Evolutionary conservation across 2,888 invertebrate genomes (phyloP).

Genomic region (Hydrotaea diabolus): DNA sequence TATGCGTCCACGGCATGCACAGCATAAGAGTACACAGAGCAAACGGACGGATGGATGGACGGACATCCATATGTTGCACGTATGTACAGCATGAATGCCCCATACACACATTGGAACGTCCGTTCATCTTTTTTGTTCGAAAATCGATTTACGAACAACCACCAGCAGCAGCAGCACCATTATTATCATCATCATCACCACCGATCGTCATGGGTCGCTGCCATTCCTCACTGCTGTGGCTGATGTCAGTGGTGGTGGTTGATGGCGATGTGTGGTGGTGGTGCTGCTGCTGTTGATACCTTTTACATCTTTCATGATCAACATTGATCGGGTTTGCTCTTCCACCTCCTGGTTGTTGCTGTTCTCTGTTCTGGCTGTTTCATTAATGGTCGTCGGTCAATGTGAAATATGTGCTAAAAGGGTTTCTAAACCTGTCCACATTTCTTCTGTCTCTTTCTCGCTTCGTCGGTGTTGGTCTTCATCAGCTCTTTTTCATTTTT

Average conservation of each 20-base stretch:
- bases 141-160: constrained; percentile 45
- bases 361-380: constrained; percentile 42
- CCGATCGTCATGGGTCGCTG: constrained; percentile 31
- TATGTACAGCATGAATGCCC: background rate
- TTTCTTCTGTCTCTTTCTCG: constrained; percentile 32
- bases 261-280: background rate
- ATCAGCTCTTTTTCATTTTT: background rate
- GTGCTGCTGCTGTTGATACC: constrained; percentile 35
- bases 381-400: constrained; percentile 50
- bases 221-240: constrained; percentile 11
- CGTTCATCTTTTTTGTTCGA: constrained; percentile 43
- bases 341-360: constrained; percentile 56
- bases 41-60: background rate
- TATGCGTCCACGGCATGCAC: constrained; percentile 60
- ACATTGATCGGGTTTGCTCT: constrained; percentile 58
- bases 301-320: constrained; percentile 60
- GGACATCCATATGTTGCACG: constrained; percentile 2
- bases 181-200: constrained; percentile 23
- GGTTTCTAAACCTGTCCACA: constrained; percentile 62
- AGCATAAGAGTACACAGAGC: background rate
- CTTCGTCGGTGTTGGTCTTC: background rate
- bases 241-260: too few species aligned
- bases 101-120: constrained; percentile 10
- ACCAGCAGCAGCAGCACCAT: constrained; percentile 34
- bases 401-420: constrained; percentile 64